Conservation (phyloP, 2,113 vertebrate species). For the Psilopogon haemacephalus region DNA sequence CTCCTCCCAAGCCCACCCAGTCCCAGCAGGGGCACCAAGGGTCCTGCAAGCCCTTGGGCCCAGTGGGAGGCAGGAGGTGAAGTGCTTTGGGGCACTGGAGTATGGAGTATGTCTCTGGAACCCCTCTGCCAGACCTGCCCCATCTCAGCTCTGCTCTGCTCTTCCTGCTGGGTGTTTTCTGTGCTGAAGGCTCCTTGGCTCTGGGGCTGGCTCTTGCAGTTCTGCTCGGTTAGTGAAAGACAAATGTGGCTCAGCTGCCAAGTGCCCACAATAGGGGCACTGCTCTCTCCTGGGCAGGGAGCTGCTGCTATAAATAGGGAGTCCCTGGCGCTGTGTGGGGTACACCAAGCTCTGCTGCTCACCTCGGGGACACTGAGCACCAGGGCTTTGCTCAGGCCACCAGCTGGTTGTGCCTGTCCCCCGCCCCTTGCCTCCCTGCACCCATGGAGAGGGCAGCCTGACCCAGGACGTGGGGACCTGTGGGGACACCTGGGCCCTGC, state of each 20-base stretch:
- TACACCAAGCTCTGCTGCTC: constrained; percentile 71
- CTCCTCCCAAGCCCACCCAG: not conserved
- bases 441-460: constrained; percentile 47
- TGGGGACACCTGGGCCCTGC: not conserved
- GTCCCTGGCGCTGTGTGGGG: constrained; percentile 42
- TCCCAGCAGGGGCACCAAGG: not conserved
- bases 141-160: not conserved
- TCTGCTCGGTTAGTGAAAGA: constrained; percentile 67
- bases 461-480: constrained; percentile 16
- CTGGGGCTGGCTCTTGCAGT: not conserved
- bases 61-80: accelerated
- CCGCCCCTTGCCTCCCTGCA: not conserved
- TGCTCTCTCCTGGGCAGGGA: constrained; percentile 31
- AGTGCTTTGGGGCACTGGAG: not conserved
- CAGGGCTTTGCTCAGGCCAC: not conserved
- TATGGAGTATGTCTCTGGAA: not conserved
- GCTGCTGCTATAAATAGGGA: constrained; percentile 55
- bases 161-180: not conserved
- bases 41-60: accelerated
- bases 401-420: not conserved
- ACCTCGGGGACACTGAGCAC: not conserved
- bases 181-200: not conserved
- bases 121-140: not conserved
- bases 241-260: constrained; percentile 5
- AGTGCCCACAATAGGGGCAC: constrained; percentile 23